These are phyloP conservation scores for Drosophila yooni DNA, from an alignment of 2,888 invertebrate species.

Conservation along the genomic window DNA sequence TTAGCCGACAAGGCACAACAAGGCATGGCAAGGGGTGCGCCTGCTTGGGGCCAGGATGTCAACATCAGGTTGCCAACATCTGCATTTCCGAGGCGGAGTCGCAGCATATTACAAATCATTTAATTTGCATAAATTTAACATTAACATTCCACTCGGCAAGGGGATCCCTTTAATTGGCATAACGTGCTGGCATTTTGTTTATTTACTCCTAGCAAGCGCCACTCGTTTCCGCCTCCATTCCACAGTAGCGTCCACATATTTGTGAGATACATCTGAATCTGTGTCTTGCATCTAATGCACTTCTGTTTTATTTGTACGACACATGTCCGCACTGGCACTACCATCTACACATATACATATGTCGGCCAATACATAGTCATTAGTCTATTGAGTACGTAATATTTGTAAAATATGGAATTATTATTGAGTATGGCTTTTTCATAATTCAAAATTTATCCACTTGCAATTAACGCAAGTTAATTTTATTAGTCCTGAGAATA, in stretches of 20 bases:
- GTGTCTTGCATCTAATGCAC: conserved; percentile 11
- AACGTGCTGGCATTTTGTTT: conserved; percentile 56
- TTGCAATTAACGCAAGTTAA: conserved; percentile 14
- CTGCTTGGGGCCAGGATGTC: conserved; percentile 47
- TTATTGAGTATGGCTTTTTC: background rate
- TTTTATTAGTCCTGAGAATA: conserved; percentile 22
- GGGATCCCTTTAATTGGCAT: conserved; percentile 54
- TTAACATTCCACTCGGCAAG: conserved; percentile 46
- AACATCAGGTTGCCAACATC: conserved; percentile 57
- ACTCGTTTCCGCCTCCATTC: background rate
- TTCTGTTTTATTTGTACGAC: conserved; percentile 10
- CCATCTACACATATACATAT: background rate
- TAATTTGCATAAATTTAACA: conserved; percentile 65
- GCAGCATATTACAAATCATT: conserved; percentile 67
- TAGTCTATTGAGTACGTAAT: background rate
- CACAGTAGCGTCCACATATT: background rate
- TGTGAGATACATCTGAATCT: conserved; percentile 7
- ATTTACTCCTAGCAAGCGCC: conserved; percentile 36
- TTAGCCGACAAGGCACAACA: conserved; percentile 41
- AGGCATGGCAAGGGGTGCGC: background rate
- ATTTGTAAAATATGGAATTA: background rate
- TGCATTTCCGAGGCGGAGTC: conserved; percentile 60
- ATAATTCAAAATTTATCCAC: background rate
- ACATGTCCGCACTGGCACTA: background rate
- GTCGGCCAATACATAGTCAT: background rate